A percentile compares a stretch with the other conserved stretches of the same genome.
These are phyloP conservation scores for Cotesia chilonis DNA, from an alignment of 1,140 invertebrate genomes.

Conservation along the genomic window DNA sequence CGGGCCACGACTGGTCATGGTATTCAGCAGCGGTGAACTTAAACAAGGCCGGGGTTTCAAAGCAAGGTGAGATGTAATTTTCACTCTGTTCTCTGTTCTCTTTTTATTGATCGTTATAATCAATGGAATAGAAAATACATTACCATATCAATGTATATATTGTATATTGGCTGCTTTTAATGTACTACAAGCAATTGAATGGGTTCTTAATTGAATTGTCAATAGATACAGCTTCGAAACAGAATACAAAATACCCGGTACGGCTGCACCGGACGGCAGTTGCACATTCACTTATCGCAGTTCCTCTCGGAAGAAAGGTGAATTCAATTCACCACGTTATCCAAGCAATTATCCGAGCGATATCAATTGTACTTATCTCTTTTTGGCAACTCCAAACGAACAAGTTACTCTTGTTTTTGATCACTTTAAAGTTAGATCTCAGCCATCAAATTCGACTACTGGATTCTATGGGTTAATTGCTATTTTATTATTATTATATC, in stretches of 20 bases:
- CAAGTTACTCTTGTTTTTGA: constrained; percentile 93
- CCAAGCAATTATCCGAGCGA: constrained; percentile 94
- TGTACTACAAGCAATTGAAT: constrained; percentile 20
- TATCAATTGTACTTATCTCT: constrained; percentile 92
- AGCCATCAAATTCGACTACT: constrained; percentile 66
- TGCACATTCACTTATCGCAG: constrained; percentile 93
- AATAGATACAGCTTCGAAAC: constrained; percentile 81
- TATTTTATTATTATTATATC: neutral
- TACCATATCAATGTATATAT: constrained; percentile 10
- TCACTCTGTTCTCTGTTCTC: neutral
- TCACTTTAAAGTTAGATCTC: constrained; percentile 87
- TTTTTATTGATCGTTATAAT: neutral
- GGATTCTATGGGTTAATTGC: constrained; percentile 70
- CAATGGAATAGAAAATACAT: constrained; percentile 15
- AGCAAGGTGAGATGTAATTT: constrained; percentile 68
- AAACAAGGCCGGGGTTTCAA: constrained; percentile 88
- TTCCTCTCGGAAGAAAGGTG: constrained; percentile 83
- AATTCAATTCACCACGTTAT: constrained; percentile 95
- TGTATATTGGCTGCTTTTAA: neutral
- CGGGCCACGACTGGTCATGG: constrained; percentile 91
- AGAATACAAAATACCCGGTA: constrained; percentile 95
- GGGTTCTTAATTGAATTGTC: constrained; percentile 33
- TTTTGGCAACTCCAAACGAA: constrained; percentile 84
- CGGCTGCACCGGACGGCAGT: constrained; percentile 85
- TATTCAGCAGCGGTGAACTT: constrained; percentile 89